Conservation (phyloP, 2,797 vertebrate species). For the Myotis myotis region DNA sequence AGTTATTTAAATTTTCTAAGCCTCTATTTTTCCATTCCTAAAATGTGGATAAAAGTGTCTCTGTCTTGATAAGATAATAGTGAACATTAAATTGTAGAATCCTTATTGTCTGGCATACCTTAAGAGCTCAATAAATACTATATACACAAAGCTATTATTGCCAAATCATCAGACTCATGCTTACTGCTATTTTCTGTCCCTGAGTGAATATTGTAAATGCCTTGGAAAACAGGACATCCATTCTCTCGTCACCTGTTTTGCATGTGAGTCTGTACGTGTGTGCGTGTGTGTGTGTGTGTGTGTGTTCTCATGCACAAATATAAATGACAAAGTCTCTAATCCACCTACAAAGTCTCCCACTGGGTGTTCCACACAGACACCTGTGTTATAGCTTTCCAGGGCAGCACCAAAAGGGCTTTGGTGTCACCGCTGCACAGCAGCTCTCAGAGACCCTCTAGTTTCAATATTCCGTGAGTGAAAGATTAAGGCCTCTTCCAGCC, state of each 20-base stretch:
- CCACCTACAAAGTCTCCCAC: background rate
- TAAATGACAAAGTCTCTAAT: background rate
- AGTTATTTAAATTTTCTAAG: background rate
- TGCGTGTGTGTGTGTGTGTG: background rate
- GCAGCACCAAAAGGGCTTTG: background rate
- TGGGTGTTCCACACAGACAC: too few relatives aligned
- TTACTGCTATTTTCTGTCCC: background rate
- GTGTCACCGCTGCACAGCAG: background rate
- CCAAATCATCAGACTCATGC: background rate
- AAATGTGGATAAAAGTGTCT: background rate
- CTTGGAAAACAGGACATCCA: background rate
- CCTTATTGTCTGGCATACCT: background rate
- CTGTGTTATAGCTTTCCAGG: background rate
- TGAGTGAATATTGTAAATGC: background rate
- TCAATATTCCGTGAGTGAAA: background rate
- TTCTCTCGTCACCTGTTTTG: background rate
- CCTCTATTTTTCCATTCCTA: background rate
- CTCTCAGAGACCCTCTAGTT: background rate
- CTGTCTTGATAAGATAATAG: background rate
- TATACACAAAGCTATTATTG: background rate
- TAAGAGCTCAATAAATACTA: background rate
- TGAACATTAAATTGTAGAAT: background rate
- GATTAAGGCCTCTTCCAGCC: background rate
- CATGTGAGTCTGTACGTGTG: background rate
- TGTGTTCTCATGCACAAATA: background rate